Conservation (phyloP, 2,113 vertebrate species). For the Narcine bancroftii region DNA sequence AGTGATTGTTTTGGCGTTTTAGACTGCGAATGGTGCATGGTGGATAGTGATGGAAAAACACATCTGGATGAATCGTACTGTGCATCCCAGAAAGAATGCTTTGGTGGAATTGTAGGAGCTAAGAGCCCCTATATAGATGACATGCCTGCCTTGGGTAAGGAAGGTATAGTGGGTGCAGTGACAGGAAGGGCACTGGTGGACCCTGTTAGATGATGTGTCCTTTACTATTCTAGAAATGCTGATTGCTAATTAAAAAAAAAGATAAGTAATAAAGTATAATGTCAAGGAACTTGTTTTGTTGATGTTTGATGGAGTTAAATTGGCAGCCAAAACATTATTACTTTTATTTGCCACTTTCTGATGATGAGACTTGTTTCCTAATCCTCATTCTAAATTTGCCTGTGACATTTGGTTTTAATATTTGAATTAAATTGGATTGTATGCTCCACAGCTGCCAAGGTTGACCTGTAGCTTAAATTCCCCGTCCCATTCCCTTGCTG, state of each 20-base stretch:
- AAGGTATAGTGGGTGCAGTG: not conserved
- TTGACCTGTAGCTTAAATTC: not conserved
- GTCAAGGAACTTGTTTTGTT: not conserved
- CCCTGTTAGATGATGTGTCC: not conserved
- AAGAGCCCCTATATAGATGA: slow-evolving; percentile 90
- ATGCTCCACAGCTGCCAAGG: not conserved
- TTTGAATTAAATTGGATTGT: not conserved
- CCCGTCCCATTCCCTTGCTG: too few relatives aligned
- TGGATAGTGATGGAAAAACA: slow-evolving; percentile 91
- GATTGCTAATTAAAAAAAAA: not conserved
- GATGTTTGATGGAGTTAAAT: not conserved
- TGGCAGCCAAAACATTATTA: not conserved
- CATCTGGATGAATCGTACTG: slow-evolving; percentile 92
- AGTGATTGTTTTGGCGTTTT: slow-evolving; percentile 94
- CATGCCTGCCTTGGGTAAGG: slow-evolving; percentile 75
- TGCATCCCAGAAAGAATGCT: slow-evolving; percentile 93
- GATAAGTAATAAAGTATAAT: not conserved
- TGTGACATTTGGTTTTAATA: not conserved
- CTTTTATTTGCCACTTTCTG: not conserved
- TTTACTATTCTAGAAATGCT: not conserved
- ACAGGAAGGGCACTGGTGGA: not conserved
- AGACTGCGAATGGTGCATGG: slow-evolving; percentile 98
- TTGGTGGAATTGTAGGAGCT: slow-evolving; percentile 91
- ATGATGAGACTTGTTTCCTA: not conserved
- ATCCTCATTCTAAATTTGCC: not conserved